Base-by-base conservation (phyloP, 1,140 invertebrate species). In the Cydia fagiglandana region DNA sequence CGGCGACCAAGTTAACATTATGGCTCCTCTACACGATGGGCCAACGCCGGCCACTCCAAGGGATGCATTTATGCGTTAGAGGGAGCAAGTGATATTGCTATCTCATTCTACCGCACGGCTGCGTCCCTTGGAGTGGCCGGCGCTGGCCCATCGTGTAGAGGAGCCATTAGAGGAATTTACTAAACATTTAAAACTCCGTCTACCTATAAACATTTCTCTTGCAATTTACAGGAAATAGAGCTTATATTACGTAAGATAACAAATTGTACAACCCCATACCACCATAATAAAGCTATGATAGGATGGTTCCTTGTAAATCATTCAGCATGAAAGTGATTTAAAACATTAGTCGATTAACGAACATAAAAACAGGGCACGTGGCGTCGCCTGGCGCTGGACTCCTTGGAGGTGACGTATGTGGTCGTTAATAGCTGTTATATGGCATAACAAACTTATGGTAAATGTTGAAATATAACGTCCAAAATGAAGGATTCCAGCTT, bases 131-230 rank as follows among this genome's bases (percentile, higher is more conserved):
- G n/a, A n/a, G n/a, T n/a, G n/a, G n/a, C n/a, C n/a, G n/a, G n/a
- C n/a, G n/a, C n/a, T n/a, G n/a, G n/a, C n/a, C n/a, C n/a, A n/a
- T n/a, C n/a, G n/a, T n/a, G n/a, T n/a, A n/a, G n/a, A n/a, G n/a
- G n/a, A n/a, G n/a, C n/a, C n/a, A n/a, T 41, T 41, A 41, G 38
- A 41, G 9, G 9, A 41, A 41, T 9, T 38, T 38, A 6, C 6
- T 38, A 24, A 24, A 24, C 24, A 24, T 24, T 74, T 74, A 56
- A 74, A 74, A 74, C 53, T 61, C 24, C 34, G 4, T 28, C 24
- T 13, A 74, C 30, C 3, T 47, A 74, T 75, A 9, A 45, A 13
- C 13, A 45, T 45, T 13, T 12, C 41, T 4, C 41, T 45, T 45
- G 12, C 4, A 45, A 3, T 13, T 45, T 75, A 64, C 34, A 13